A percentile compares a stretch with the other conserved stretches of the same genome.
phyloP scores from a whole-genome alignment of 2,888 invertebrate genomes.

The Drosophila atripex region DNA sequence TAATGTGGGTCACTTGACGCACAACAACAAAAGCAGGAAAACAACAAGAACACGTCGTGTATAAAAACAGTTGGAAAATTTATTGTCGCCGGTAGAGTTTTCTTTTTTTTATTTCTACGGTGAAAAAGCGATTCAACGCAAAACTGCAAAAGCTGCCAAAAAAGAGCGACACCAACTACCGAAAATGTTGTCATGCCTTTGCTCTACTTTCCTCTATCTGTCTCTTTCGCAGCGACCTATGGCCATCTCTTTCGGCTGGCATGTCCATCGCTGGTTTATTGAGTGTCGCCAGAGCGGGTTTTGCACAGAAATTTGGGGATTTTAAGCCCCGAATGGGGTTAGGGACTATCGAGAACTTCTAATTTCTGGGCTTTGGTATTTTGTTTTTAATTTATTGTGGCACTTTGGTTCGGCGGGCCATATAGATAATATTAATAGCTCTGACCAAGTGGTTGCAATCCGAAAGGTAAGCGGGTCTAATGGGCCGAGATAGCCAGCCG shows the following conservation, averaged over 20 bases:
- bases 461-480: slow-evolving; percentile 50
- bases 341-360: slow-evolving; percentile 17
- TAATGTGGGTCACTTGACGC: slow-evolving; percentile 76
- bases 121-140: slow-evolving; percentile 18
- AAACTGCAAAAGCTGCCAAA: slow-evolving; percentile 46
- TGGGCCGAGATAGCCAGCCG: slow-evolving; percentile 34
- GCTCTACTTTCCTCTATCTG: slow-evolving; percentile 58
- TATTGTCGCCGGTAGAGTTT: slow-evolving; percentile 43
- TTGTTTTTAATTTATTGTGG: slow-evolving; percentile 70
- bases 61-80: slow-evolving; percentile 43
- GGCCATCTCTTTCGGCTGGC: slow-evolving; percentile 9
- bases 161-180: slow-evolving; percentile 47
- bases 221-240: slow-evolving; percentile 11
- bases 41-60: slow-evolving; percentile 25
- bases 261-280: slow-evolving; percentile 42
- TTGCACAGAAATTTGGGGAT: slow-evolving; percentile 22
- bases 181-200: slow-evolving; percentile 70
- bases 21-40: slow-evolving; percentile 35
- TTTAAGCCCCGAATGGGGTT: not conserved
- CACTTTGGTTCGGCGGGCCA: slow-evolving; percentile 65
- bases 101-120: slow-evolving; percentile 4
- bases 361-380: slow-evolving; percentile 47
- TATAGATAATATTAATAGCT: slow-evolving; percentile 77
- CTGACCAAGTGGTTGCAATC: slow-evolving; percentile 58
- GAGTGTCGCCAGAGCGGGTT: slow-evolving; percentile 33